Evolutionary conservation across 1,140 invertebrate genomes (phyloP).

Genomic region (Nasonia giraulti): DNA sequence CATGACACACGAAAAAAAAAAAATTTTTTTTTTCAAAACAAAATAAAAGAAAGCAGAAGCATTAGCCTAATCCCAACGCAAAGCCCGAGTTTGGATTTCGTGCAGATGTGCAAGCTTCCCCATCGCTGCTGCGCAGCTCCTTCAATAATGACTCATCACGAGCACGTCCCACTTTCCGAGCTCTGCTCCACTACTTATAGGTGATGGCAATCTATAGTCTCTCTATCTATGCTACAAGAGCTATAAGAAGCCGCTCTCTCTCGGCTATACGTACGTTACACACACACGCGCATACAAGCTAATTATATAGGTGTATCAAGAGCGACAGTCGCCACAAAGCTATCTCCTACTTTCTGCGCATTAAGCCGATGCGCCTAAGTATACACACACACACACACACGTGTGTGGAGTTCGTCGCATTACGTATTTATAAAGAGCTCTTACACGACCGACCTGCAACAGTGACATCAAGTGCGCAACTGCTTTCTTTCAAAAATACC

Average conservation of each 20-base stretch:
- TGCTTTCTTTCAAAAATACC: too few species aligned
- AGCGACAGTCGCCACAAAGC: neutral
- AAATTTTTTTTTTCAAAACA: too few species aligned
- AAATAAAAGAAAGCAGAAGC: neutral
- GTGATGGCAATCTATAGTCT: neutral
- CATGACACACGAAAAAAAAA: neutral
- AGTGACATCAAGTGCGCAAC: too few species aligned
- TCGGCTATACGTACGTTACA: neutral
- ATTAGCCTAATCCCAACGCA: neutral
- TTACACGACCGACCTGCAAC: too few species aligned
- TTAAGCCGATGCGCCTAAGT: too few species aligned
- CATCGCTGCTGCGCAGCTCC: neutral
- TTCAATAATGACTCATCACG: neutral
- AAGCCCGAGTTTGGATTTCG: neutral
- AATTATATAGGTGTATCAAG: too few species aligned
- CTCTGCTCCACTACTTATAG: neutral
- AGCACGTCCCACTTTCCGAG: conserved; percentile 27
- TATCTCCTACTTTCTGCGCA: neutral
- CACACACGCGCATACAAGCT: neutral
- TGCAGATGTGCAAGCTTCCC: neutral
- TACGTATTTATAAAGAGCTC: too few species aligned
- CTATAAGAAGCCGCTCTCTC: neutral
- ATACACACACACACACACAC: too few species aligned
- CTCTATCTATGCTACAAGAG: neutral
- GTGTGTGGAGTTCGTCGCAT: too few species aligned